Conservation (phyloP, 2,113 vertebrate species). For the Dromas ardeola region DNA sequence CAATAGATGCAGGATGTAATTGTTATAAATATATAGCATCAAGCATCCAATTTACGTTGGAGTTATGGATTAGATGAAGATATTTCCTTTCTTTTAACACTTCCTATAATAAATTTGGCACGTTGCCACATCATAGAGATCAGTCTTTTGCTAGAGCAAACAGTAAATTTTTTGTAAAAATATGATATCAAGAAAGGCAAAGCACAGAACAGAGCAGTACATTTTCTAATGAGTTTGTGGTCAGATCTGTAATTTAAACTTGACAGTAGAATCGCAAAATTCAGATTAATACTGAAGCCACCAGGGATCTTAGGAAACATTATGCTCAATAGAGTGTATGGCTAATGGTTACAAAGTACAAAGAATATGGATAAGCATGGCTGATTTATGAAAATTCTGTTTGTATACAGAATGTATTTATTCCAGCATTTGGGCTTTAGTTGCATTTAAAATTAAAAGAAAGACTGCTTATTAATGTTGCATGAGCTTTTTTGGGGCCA, state of each 20-base stretch:
- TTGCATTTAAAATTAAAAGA: constrained; percentile 39
- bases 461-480: constrained; percentile 29
- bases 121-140: not conserved
- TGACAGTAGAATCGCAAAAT: constrained; percentile 29
- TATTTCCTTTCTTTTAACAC: not conserved
- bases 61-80: not conserved
- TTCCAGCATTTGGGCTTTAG: constrained; percentile 29
- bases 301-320: constrained; percentile 21
- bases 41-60: not conserved
- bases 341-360: constrained; percentile 32
- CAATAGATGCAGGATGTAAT: not conserved
- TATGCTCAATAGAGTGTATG: constrained; percentile 7
- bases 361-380: not conserved
- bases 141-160: not conserved
- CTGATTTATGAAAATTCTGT: constrained; percentile 53
- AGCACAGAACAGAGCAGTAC: not conserved
- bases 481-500: constrained; percentile 9
- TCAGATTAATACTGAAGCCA: constrained; percentile 34
- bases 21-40: not conserved
- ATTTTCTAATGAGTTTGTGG: constrained; percentile 36
- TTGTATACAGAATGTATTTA: constrained; percentile 9
- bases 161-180: not conserved
- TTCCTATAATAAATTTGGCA: not conserved
- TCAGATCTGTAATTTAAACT: constrained; percentile 35
- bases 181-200: not conserved